Evolutionary conservation across 1,140 invertebrate genomes (phyloP).

Genomic region (Atta colombica): DNA sequence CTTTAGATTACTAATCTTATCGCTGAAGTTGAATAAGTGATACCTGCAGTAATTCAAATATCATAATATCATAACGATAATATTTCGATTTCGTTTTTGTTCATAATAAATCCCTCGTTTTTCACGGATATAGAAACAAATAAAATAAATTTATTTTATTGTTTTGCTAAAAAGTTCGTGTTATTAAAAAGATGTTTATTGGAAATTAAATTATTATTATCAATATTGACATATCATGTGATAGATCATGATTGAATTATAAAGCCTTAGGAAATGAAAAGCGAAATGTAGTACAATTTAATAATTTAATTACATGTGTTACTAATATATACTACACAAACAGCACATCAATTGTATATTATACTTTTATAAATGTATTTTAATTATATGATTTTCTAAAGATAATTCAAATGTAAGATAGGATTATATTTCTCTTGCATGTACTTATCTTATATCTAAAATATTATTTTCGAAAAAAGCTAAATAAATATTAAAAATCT

Average conservation of each 20-base stretch:
- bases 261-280: not conserved
- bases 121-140: not conserved
- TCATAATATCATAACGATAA: not conserved
- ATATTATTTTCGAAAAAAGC: not conserved
- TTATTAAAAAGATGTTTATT: not conserved
- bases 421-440: not conserved
- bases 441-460: not conserved
- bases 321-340: not conserved
- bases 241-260: not conserved
- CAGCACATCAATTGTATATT: not conserved
- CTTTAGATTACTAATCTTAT: slow-evolving; percentile 25
- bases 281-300: not conserved
- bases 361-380: not conserved
- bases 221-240: not conserved
- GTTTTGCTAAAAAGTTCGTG: not conserved
- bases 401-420: not conserved
- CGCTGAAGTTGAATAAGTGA: not conserved
- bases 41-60: not conserved
- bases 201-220: not conserved
- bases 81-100: not conserved
- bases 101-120: not conserved
- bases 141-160: not conserved
- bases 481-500: not conserved
- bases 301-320: not conserved
- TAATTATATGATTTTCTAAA: not conserved